Base-by-base conservation (phyloP, 2,113 vertebrate species). In the Corythornis madagascariensis region DNA sequence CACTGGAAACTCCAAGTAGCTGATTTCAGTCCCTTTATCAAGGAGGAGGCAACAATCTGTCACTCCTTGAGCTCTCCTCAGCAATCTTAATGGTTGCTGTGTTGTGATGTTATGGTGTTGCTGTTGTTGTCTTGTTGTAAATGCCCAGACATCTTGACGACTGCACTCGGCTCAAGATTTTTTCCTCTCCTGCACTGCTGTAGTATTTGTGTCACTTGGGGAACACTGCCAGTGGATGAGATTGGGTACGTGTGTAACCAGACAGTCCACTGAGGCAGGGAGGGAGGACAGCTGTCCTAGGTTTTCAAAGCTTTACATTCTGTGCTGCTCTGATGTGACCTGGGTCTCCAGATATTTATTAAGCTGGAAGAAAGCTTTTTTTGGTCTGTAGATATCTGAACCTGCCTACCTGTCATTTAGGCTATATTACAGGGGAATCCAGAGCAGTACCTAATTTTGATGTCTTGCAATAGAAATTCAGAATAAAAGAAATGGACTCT, bases 211-310 rank as follows among this genome's bases (percentile, higher is more conserved):
- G 65, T 93, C 89, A 89, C 87, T 94, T 89, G 71, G 70, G 95
- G 93, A 95, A 83, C 66, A 25, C 64, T 96, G 95, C 95, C 96
- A 96, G 63, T 9, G 85, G 73, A 48, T 69, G 25, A 69, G 65
- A 89, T 88, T 85, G 80, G 69, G 79, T 88, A 72, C 40, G 67
- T 93, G 79, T 91, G 77, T 92, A 92, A 92, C 70, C 67, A 92
- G 86, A 94, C 88, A 93, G 82, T 92, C 86, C 70, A 89, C 60
- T 0, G 8, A 55, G 35, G 33, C 67, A 55, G 75, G 70, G 73
- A 64, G 83, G 48, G 61, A 93, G 59, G 79, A 79, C 95, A 97
- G 96, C 95, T 97, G 96, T 95, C 80, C 80, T 71, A 33, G 93
- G 93, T 77, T 86, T 93, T 96, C 92, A 90, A 45, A 84, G 87